Conservation (phyloP, 2,113 vertebrate genomes). For the Tautogolabrus adspersus region DNA sequence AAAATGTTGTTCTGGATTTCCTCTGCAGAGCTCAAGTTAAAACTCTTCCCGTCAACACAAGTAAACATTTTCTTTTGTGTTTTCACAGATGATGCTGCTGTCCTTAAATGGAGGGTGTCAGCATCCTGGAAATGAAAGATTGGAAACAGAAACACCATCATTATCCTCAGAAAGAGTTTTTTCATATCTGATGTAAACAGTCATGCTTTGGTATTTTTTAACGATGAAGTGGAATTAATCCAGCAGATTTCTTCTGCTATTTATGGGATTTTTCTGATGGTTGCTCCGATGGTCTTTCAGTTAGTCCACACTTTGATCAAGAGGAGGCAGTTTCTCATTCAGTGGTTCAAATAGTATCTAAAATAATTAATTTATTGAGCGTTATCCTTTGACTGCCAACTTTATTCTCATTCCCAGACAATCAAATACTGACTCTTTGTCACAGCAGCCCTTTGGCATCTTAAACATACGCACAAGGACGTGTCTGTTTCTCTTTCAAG, state of each 20-base stretch:
- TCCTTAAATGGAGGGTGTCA: constrained; percentile 31
- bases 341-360: too few relatives aligned
- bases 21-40: constrained; percentile 35
- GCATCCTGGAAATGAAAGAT: not conserved
- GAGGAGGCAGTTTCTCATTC: too few relatives aligned
- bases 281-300: too few relatives aligned
- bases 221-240: not conserved
- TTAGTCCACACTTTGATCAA: too few relatives aligned
- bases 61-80: constrained; percentile 35
- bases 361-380: too few relatives aligned
- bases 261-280: too few relatives aligned
- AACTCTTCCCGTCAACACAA: constrained; percentile 34
- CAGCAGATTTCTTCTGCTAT: not conserved
- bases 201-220: not conserved
- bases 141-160: not conserved
- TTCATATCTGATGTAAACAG: not conserved
- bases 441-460: too few relatives aligned
- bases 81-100: constrained; percentile 11
- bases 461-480: too few relatives aligned
- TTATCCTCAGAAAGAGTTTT: not conserved
- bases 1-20: constrained; percentile 56
- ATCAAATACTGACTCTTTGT: too few relatives aligned
- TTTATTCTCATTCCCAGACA: too few relatives aligned
- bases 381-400: too few relatives aligned
- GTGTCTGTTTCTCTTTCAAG: too few relatives aligned